Base-by-base conservation (phyloP, 37 sponge, comb jelly and placozoan species). In the Crambe crambe region DNA sequence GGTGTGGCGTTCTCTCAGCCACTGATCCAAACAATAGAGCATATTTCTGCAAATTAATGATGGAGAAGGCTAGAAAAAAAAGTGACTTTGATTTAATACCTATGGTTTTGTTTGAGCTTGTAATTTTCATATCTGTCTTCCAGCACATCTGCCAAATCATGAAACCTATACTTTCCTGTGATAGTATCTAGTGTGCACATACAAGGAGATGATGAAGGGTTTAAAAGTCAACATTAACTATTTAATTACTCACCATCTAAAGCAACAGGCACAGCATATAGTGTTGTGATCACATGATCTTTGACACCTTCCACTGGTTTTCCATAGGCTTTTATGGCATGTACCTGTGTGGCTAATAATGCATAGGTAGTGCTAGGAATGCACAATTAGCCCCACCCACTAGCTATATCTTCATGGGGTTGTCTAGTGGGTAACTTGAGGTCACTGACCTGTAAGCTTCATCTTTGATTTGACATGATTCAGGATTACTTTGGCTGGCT, bases 1-100 rank as follows among this genome's bases (percentile, higher is more conserved):
- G 37, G 64, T 34, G 42, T 92, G 93, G 20, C 89, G 58, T 47
- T 88, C 93, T 41, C 72, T 74, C 64, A 92, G 78, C 93, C 93
- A 92, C 37, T 83, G 80, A 62, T 88, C 93, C 38, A 92, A n/a
- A 3, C 21, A 20, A 44, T 51, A 63, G 0, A 89, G 23, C 76
- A 91, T 80, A 20, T 84, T 79, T 26, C 93, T 92, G 83, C 17
- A 73, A 18, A 54, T n/a, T n/a, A n/a, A n/a, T n/a, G n/a, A n/a
- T n/a, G n/a, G n/a, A n/a, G n/a, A n/a, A n/a, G n/a, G n/a, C n/a
- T n/a, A n/a, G n/a, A n/a, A n/a, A n/a, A n/a, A n/a, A n/a, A n/a
- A 20, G 56, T 18, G 18, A 18, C 56, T 10, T 54, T 54, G 18
- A 54, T 54, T 54, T 54, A 54, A 54, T 54, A 54, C 17, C 56